Evolutionary conservation across 2,888 invertebrate species (phyloP).

Genomic region (Catonia carolina): DNA sequence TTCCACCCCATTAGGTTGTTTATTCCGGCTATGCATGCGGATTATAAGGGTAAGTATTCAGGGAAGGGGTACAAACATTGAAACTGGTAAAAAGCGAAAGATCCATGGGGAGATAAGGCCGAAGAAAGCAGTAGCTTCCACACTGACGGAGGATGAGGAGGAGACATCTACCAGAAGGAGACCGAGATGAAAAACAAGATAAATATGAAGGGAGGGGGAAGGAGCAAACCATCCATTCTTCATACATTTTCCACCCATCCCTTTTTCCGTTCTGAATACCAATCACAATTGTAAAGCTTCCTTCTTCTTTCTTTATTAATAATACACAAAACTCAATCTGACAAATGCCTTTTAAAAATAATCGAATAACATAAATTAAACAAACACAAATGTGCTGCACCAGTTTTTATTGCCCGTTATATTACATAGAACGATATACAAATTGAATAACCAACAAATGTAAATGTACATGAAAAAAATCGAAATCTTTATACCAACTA

Average conservation of each 20-base stretch:
- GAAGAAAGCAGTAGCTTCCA: no score
- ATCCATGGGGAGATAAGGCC: background rate
- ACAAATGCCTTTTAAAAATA: no score
- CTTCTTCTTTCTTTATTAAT: no score
- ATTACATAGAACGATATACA: no score
- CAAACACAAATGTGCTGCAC: no score
- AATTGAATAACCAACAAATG: no score
- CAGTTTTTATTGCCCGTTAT: no score
- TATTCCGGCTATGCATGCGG: constrained; percentile 19
- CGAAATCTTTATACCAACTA: no score
- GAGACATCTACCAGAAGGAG: background rate
- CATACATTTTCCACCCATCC: no score
- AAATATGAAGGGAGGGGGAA: constrained; percentile 9
- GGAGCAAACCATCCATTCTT: background rate
- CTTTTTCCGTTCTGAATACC: constrained; percentile 7
- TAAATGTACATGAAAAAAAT: no score
- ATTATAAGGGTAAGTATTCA: constrained; percentile 12
- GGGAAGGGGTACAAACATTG: background rate
- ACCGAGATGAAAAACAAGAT: constrained; percentile 9
- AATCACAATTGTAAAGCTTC: constrained; percentile 2
- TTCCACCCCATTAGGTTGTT: constrained; percentile 12
- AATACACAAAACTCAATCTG: no score
- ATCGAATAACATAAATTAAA: no score
- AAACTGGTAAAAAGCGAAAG: background rate
- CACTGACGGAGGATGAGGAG: background rate